Base-by-base conservation (phyloP, 2,888 invertebrate species). In the Heliconius ethilla region DNA sequence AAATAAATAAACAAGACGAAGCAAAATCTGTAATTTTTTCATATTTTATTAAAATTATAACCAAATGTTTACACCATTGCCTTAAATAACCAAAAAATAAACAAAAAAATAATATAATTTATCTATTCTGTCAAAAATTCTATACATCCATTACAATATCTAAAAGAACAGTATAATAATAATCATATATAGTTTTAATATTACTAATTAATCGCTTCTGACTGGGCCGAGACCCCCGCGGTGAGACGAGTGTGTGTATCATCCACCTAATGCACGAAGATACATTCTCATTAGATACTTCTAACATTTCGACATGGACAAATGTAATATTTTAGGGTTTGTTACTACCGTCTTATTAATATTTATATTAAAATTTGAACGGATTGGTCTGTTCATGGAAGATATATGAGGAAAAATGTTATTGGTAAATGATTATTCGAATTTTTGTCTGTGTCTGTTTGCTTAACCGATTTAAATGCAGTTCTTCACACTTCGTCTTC, bases 161-260 rank as follows among this genome's bases (percentile, higher is more conserved):
- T 69, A 25, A 40, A 40, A 69, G 25, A 69, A 25, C 37, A 69
- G 51, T 63, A 67, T 77, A 77, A 74, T 78, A 75, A 78, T 75
- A 74, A 33, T 29, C 5, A 33, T 33, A 33, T 40, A 78, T 69
- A 75, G 33, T 70, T 77, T 78, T 78, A 78, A 69, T 75, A 70
- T 78, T 33, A 25, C 55, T 75, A 51, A 78, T 78, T 78, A 78
- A 78, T 78, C 63, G 77, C 29, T 69, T 69, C 59, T 77, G 73
- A 77, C 77, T 33, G 13, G 59, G 37, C 18, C 27, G 27, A 51
- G 77, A 67, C 77, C 65, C 77, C 77, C 72, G 77, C 77, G 55
- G 77, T 40, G 77, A 59, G 29, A 67, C 55, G 27, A 70, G 51
- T 51, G 59, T 77, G 40, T 51, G 73, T 59, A 74, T 29, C 66